phyloP scores from a whole-genome alignment of 2,888 invertebrate genomes.

The Drosophila antonietae region DNA sequence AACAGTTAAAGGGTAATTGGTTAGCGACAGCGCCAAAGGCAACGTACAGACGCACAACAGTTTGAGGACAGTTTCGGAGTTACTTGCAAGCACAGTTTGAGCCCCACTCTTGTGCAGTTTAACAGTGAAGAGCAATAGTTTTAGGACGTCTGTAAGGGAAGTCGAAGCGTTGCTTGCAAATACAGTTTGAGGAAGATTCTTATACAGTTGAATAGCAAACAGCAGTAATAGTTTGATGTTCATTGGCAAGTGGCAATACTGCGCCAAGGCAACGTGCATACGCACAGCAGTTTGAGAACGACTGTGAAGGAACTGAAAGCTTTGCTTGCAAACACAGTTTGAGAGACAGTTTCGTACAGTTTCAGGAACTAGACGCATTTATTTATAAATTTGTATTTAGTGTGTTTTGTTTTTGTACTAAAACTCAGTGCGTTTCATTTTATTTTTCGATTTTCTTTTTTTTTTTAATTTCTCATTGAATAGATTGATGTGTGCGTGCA shows the following conservation, averaged over 20 bases:
- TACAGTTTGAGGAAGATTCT: background rate
- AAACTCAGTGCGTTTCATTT: constrained; percentile 52
- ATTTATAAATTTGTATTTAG: constrained; percentile 17
- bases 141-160: background rate
- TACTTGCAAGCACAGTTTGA: background rate
- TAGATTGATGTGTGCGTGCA: constrained; percentile 56
- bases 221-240: background rate
- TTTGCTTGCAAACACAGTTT: constrained; percentile 1
- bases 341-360: constrained; percentile 17
- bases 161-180: background rate
- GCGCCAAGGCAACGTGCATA: background rate
- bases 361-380: constrained; percentile 25
- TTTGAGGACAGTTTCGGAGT: background rate
- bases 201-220: background rate
- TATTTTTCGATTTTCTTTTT: constrained; percentile 3
- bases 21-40: background rate
- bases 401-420: constrained; percentile 31
- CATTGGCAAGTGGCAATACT: background rate
- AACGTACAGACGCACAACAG: background rate
- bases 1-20: too few species aligned
- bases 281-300: background rate
- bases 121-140: background rate
- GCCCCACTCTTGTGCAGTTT: too few species aligned
- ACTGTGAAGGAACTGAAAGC: background rate
- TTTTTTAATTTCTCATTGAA: background rate